Evolutionary conservation across 2,113 vertebrate genomes (phyloP).

Genomic region (Sylvilagus bachmani): DNA sequence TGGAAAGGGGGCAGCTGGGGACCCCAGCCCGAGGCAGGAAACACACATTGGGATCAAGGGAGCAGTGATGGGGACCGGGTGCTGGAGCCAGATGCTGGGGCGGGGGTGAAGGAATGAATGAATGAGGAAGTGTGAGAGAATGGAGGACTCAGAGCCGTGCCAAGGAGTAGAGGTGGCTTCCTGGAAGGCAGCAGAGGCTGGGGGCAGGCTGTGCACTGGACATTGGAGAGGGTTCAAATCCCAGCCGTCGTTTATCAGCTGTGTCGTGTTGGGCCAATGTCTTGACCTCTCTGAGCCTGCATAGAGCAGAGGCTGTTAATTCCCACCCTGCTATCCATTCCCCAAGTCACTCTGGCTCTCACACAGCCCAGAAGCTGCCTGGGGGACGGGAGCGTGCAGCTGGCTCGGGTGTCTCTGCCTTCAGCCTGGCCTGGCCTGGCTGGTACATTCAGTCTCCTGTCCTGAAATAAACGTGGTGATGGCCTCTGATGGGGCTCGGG

Average conservation of each 20-base stretch:
- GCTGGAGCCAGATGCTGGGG: not conserved
- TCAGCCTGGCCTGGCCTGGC: not conserved
- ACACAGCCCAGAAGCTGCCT: not conserved
- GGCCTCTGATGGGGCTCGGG: not conserved
- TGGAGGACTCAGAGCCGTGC: not conserved
- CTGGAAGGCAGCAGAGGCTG: not conserved
- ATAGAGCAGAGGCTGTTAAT: not conserved
- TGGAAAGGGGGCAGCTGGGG: too few species aligned
- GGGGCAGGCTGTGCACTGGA: too few species aligned
- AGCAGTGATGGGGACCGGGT: not conserved
- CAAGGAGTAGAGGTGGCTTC: not conserved
- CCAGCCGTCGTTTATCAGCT: not conserved
- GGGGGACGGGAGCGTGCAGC: too few species aligned
- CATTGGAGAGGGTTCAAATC: not conserved
- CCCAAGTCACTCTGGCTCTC: not conserved
- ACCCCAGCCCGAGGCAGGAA: not conserved
- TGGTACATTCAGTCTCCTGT: not conserved
- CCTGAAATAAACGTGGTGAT: not conserved
- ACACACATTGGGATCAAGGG: not conserved
- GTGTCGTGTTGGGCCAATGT: not conserved
- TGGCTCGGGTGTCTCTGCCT: not conserved
- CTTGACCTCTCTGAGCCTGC: slow-evolving; percentile 24
- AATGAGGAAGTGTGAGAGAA: not conserved
- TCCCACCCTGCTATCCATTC: not conserved
- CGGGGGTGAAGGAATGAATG: not conserved